A percentile compares a stretch with the other conserved stretches of the same genome.
These are phyloP conservation scores for Lagorchestes hirsutus DNA, from an alignment of 2,797 vertebrate genomes.

Conservation along the genomic window DNA sequence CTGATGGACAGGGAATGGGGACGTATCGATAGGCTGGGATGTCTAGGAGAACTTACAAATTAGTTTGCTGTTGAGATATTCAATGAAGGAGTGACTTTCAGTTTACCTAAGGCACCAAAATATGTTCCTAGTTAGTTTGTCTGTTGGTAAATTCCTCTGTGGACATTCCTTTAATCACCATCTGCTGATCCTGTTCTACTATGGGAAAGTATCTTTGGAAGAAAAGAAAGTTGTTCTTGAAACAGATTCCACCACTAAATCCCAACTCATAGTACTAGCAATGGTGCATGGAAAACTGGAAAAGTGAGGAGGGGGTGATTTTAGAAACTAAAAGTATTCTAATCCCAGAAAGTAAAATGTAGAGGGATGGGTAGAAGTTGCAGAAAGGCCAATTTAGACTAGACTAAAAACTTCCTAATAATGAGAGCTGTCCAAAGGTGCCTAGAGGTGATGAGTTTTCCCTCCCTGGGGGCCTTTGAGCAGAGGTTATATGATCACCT, in stretches of 20 bases:
- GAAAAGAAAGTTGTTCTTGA: not conserved
- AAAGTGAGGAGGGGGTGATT: not conserved
- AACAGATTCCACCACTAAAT: not conserved
- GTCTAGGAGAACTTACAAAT: slow-evolving; percentile 7
- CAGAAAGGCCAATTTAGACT: not conserved
- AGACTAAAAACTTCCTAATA: not conserved
- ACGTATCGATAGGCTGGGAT: not conserved
- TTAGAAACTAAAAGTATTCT: not conserved
- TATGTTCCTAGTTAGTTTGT: not conserved
- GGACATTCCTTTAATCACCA: not conserved
- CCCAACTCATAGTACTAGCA: not conserved
- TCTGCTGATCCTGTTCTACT: not conserved
- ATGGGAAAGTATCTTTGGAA: not conserved
- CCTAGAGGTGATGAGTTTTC: not conserved
- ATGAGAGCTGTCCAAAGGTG: not conserved
- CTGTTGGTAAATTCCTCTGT: not conserved
- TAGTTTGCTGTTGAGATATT: slow-evolving; percentile 1
- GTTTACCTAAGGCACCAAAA: not conserved
- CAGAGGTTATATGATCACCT: not conserved
- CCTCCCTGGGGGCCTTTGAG: not conserved
- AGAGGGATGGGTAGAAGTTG: not conserved
- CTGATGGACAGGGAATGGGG: not conserved
- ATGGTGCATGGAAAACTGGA: not conserved
- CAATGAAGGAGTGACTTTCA: not conserved
- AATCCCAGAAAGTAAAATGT: not conserved